Evolutionary conservation across 2,888 invertebrate genomes (phyloP), one percentile per base, ranked within the genome.

Genomic region (Hemithea aestivaria): DNA sequence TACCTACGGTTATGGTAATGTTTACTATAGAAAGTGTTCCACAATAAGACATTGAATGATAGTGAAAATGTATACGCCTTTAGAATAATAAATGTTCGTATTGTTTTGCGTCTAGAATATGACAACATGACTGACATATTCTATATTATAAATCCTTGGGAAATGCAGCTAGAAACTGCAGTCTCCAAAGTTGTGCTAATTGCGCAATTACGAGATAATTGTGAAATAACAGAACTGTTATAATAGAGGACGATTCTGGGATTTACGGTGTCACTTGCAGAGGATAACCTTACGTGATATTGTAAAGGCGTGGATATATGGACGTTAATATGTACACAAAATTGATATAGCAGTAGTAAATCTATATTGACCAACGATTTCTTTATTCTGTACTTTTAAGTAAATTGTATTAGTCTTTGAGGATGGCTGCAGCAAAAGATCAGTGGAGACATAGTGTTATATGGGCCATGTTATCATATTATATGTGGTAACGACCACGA

Each of bases 31-130:
- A 85, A 85, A 85, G 85, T 77, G 70, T 64, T 40, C 59, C 58
- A 77, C 74, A 79, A 77, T 78, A 64, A 65, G 56, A 69, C 75
- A 72, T 71, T 75, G 72, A 82, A 80, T 68, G 85, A 85, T 79
- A 85, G 85, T 84, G 85, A 85, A 85, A 85, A 74, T 68, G 53
- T 45, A 39, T 23, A 47, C 60, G 64, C 40, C 45, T 38, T 35
- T 30, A 56, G 84, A 69, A 84, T 84, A 74, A 46, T 56, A 76
- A 83, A 53, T 51, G 57, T 56, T 42, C 53, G 58, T 61, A 63
- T 66, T 53, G 57, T 62, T 56, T 52, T 48, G 53, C 49, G 44
- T 51, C 1, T 24, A 2, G 40, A 53, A 56, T 54, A 51, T 45
- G 54, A 56, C 56, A 36, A 28, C 28, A 35, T 35, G 33, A 28